Evolutionary conservation across 2,113 vertebrate genomes (phyloP), one percentile per base, ranked within the genome.

Genomic region (Salvelinus namaycush): DNA sequence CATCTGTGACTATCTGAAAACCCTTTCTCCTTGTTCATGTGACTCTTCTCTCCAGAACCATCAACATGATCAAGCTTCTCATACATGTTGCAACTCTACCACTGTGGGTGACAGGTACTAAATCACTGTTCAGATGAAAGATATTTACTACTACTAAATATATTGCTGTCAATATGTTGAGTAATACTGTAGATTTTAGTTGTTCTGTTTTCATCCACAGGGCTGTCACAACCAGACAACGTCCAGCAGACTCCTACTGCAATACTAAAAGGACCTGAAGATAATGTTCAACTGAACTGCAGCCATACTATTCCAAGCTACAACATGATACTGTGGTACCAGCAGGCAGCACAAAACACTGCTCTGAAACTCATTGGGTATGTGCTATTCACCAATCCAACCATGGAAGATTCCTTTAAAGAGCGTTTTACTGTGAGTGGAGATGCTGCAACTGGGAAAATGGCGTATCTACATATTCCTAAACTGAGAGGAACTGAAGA

Each of bases 261-360:
- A 60, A 11, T 60, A 18, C 4, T 60, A n/a, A 60, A 60, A 18
- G 14, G 51, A 5, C 51, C 51, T 54, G 51, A 18, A 18, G 14
- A 54, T 4, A 18, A 4, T 4, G 20, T 60, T 6, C 57, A 60
- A n/a, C 57, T 60, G 18, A 60, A 6, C 57, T 60, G 57, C 57
- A 60, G 20, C 57, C 57, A 60, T 8, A 9, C 57, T n/a, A 1
- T 60, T n/a, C 16, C 20, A 60, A 60, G 1, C n/a, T 81, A 70
- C 60, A 73, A 76, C 7, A 44, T 74, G 31, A 89, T 90, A 72
- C 74, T 87, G 51, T 90, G 89, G 89, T 91, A 90, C 83, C n/a
- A n/a, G n/a, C n/a, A n/a, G n/a, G n/a, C n/a, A n/a, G n/a, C n/a
- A n/a, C n/a, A n/a, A n/a, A n/a, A n/a, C n/a, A n/a, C n/a, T n/a